Conservation (phyloP, 2,888 invertebrate species). For the Nomada lathburiana region DNA sequence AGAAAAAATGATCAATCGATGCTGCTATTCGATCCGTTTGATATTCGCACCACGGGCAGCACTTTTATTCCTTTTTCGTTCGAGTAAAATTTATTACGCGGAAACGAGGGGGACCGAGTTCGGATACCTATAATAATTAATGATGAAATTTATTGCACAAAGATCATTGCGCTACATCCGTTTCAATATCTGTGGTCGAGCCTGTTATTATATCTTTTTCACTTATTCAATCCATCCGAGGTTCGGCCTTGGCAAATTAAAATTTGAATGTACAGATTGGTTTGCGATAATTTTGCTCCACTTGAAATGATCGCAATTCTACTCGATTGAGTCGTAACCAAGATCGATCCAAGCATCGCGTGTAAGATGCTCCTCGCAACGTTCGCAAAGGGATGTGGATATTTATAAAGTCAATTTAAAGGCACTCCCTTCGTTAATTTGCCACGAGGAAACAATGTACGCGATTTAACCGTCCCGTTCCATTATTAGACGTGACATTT, state of each 20-base stretch:
- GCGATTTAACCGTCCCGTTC: neutral
- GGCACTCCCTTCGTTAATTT: neutral
- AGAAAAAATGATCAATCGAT: conserved; percentile 15
- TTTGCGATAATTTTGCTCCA: neutral
- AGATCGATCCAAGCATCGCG: neutral
- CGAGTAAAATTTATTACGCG: conserved; percentile 25
- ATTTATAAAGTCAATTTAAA: conserved; percentile 18
- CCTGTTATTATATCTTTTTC: neutral
- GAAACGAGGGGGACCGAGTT: neutral
- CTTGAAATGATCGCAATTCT: neutral
- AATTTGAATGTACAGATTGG: neutral
- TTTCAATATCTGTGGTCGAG: neutral
- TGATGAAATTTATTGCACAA: neutral
- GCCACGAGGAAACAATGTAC: neutral
- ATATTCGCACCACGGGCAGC: neutral
- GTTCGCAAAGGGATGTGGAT: neutral
- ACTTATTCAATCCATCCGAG: neutral
- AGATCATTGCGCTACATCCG: neutral
- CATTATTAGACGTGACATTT: neutral
- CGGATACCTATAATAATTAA: neutral
- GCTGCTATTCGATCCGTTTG: neutral
- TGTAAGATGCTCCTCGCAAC: neutral
- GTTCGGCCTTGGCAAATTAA: neutral
- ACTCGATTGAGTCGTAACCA: neutral
- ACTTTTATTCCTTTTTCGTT: conserved; percentile 4